These are phyloP conservation scores for Solenopsis fugax DNA, from an alignment of 1,140 invertebrate genomes.

Conservation along the genomic window DNA sequence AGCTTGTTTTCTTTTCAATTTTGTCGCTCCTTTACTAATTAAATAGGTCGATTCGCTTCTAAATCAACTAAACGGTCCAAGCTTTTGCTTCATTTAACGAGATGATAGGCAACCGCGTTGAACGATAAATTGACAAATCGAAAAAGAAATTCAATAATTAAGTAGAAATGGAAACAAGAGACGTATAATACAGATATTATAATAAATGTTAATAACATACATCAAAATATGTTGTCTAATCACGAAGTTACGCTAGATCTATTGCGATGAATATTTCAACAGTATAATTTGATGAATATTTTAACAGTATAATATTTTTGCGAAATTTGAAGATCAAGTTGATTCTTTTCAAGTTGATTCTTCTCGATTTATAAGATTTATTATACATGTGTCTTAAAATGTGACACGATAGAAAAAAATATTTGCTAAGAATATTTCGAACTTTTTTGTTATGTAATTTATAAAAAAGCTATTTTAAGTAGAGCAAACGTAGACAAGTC, in stretches of 20 bases:
- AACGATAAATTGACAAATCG: conserved; percentile 43
- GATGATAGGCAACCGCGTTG: conserved; percentile 13
- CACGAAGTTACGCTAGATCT: not conserved
- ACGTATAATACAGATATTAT: not conserved
- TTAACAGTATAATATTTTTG: not conserved
- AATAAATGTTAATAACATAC: not conserved
- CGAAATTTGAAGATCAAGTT: not conserved
- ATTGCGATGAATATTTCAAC: not conserved
- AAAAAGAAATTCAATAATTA: conserved; percentile 3
- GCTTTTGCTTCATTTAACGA: conserved; percentile 77
- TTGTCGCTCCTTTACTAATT: conserved; percentile 57
- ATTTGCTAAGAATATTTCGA: not conserved
- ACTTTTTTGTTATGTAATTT: too few species aligned
- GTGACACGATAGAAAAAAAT: not conserved
- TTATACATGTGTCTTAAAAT: conserved; percentile 1
- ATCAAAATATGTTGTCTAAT: not conserved
- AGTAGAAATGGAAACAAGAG: not conserved
- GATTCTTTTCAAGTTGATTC: not conserved
- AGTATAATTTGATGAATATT: too few species aligned
- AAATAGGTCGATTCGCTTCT: conserved; percentile 70
- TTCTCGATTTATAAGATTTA: not conserved
- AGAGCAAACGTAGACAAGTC: not conserved
- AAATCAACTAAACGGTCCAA: conserved; percentile 80
- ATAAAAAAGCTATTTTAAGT: conserved; percentile 1
- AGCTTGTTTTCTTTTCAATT: conserved; percentile 58